Conservation (phyloP, 2,113 vertebrate species). For the Rostratula benghalensis region DNA sequence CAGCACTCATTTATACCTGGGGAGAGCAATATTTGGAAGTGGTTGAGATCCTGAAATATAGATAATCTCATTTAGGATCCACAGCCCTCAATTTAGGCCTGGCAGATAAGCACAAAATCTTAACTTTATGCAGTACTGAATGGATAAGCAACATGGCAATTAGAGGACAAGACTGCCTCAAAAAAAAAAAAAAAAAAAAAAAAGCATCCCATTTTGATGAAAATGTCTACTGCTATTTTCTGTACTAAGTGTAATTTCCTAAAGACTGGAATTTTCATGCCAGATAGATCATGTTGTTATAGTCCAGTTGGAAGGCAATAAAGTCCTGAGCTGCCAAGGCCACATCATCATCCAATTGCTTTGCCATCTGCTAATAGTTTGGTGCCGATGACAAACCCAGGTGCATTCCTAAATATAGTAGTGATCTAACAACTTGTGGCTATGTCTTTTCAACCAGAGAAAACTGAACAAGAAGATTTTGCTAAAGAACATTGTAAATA, state of each 20-base stretch:
- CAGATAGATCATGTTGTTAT: not conserved
- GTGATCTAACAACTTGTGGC: not conserved
- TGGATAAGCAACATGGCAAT: not conserved
- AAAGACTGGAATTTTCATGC: conserved; percentile 42
- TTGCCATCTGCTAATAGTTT: conserved; percentile 1
- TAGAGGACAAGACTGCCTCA: not conserved
- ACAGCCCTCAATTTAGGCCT: not conserved
- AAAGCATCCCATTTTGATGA: not conserved
- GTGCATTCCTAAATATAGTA: conserved; percentile 15
- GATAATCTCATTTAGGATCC: not conserved
- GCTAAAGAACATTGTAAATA: not conserved
- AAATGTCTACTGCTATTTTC: not conserved
- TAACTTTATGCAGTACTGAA: not conserved
- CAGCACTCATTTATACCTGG: not conserved
- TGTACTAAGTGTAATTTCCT: conserved; percentile 22
- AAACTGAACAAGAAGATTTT: not conserved
- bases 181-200: too few species aligned
- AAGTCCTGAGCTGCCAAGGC: not conserved
- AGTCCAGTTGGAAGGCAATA: conserved; percentile 26
- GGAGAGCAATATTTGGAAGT: not conserved
- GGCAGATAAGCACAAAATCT: not conserved
- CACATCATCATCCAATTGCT: not conserved
- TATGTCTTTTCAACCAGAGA: not conserved
- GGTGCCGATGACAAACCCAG: not conserved
- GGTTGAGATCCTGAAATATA: not conserved